Evolutionary conservation across 2,888 invertebrate genomes (phyloP).

Genomic region (Allophyes oxyacanthae): DNA sequence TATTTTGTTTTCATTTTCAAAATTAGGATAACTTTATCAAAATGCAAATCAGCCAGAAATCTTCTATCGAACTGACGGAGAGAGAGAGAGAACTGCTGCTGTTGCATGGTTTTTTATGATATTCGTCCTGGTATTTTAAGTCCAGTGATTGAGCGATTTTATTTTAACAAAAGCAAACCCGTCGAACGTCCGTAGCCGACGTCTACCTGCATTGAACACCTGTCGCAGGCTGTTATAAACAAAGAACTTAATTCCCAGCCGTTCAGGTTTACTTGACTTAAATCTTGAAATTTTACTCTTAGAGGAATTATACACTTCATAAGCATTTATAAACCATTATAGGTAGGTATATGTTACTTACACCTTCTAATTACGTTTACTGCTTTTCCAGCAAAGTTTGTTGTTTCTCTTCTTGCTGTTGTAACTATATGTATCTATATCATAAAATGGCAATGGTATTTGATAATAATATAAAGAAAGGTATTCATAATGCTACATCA

Average conservation of each 20-base stretch:
- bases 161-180: slow-evolving; percentile 68
- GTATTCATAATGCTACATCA: slow-evolving; percentile 58
- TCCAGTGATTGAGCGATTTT: slow-evolving; percentile 61
- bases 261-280: slow-evolving; percentile 13
- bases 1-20: not conserved
- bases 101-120: slow-evolving; percentile 7
- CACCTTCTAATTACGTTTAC: no score
- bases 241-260: slow-evolving; percentile 56
- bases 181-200: slow-evolving; percentile 60
- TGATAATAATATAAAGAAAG: slow-evolving; percentile 37
- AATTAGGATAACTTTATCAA: not conserved
- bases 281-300: slow-evolving; percentile 2
- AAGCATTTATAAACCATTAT: not conserved
- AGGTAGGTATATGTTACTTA: not conserved
- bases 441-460: slow-evolving; percentile 33
- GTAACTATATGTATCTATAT: slow-evolving; percentile 1
- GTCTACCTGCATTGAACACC: slow-evolving; percentile 86
- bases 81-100: no score
- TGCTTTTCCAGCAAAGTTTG: no score
- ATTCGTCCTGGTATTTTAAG: slow-evolving; percentile 48
- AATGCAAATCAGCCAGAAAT: not conserved
- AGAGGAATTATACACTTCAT: not conserved
- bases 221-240: slow-evolving; percentile 72
- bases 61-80: no score
- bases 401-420: no score